Evolutionary conservation across 2,113 vertebrate species (phyloP), one percentile per base, ranked within the genome.

Genomic region (Sorex fumeus): DNA sequence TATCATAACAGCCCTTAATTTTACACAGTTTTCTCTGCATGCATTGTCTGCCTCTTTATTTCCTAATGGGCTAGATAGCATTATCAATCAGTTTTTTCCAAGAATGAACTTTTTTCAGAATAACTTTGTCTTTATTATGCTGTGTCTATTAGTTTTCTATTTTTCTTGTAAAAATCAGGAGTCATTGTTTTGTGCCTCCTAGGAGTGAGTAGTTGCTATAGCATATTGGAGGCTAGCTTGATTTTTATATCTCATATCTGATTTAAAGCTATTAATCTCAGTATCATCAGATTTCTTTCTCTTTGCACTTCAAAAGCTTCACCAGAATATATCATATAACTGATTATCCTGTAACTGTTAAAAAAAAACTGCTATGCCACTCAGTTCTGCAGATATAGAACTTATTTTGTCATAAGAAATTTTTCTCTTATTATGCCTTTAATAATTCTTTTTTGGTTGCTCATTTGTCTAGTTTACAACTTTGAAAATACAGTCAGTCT

Each of bases 121-220:
- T 87, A 43, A 12, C n/a, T 66, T 32, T 40, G 4, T 34, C 45
- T 67, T 74, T 60, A 70, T 85, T 57, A 15, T 12, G 32, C 21
- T n/a, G 25, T 19, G 1, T 34, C 4, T 43, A 32, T 50, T 72
- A 11, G 18, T 62, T 66, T 78, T 87, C 19, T 23, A 8, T 83
- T 72, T 92, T 75, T 67, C n/a, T 36, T 80, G 67, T 76, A 88
- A 78, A 50, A 72, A 13, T 30, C 45, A 50, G 64, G 50, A 62
- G 36, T 60, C 19, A 23, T 43, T 86, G 67, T 19, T 67, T 45
- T 8, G 1, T 70, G 47, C 23, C 84, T 70, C 50, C 40, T 86
- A 16, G n/a, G 67, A 88, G 70, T 64, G 4, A 53, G 57, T 43
- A 7, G 47, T 30, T 62, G 8, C 36, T 36, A 1, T 81, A 34